These are phyloP conservation scores for Diadema setosum DNA, from an alignment of 35 echinoderm and acorn worm genomes.

Conservation along the genomic window DNA sequence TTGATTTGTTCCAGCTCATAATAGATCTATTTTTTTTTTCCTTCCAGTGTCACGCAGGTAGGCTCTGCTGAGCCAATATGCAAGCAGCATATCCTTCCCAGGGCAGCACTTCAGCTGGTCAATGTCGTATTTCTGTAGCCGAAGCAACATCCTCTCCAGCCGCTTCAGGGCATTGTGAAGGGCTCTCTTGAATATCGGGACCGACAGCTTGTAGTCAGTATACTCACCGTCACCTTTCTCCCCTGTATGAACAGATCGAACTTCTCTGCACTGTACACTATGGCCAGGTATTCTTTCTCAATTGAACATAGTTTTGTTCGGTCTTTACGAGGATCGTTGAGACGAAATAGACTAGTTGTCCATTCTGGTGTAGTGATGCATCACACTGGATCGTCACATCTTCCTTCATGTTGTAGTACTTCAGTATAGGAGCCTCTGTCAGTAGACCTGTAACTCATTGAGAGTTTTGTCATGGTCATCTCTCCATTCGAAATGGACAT, in stretches of 20 bases:
- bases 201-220: conserved; percentile 66
- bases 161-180: conserved; percentile 44
- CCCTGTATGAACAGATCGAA: conserved; percentile 69
- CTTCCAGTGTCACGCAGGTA: conserved; percentile 10
- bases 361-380: conserved; percentile 53
- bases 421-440: conserved; percentile 21
- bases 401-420: conserved; percentile 57
- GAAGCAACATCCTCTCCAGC: conserved; percentile 63
- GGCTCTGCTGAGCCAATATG: conserved; percentile 60
- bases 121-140: conserved; percentile 54
- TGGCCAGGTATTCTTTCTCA: conserved; percentile 68
- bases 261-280: conserved; percentile 50
- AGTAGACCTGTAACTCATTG: conserved; percentile 39
- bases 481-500: conserved; percentile 37
- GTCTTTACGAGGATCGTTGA: conserved; percentile 43
- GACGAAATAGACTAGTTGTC: conserved; percentile 50
- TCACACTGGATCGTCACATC: conserved; percentile 57
- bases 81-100: conserved; percentile 45
- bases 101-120: conserved; percentile 24
- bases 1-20: conserved; percentile 41
- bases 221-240: conserved; percentile 10
- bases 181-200: conserved; percentile 46
- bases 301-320: conserved; percentile 79
- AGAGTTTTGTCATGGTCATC: conserved; percentile 36
- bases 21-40: conserved; percentile 16